These are phyloP conservation scores for Hypena proboscidalis DNA, from an alignment of 2,888 invertebrate genomes.

Conservation along the genomic window DNA sequence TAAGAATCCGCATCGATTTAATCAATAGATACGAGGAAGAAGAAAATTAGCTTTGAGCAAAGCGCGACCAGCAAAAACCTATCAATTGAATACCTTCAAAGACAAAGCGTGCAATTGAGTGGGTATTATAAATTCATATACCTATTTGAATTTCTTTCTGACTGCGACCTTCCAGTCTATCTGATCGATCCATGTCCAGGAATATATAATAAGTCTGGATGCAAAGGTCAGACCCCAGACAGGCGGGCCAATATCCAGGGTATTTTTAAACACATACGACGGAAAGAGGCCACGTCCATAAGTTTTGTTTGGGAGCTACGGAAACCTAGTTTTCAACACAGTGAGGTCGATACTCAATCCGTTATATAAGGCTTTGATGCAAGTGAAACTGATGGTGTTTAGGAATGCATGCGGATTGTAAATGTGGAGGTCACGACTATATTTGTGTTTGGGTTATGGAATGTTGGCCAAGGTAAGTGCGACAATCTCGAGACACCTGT, in stretches of 20 bases:
- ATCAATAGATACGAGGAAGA: slow-evolving; percentile 5
- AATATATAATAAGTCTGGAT: slow-evolving; percentile 41
- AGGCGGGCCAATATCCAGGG: slow-evolving; percentile 40
- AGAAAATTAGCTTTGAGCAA: slow-evolving; percentile 1
- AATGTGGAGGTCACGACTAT: slow-evolving; percentile 14
- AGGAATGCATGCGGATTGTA: slow-evolving; percentile 9
- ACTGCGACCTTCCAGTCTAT: slow-evolving; percentile 29
- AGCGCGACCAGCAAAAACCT: not conserved
- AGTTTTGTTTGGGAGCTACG: slow-evolving; percentile 26
- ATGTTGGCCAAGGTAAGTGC: no score
- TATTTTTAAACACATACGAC: slow-evolving; percentile 34
- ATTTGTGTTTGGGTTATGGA: no score
- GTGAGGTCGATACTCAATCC: slow-evolving; percentile 11
- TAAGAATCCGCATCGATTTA: slow-evolving; percentile 1
- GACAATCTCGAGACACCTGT: no score
- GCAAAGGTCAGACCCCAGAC: slow-evolving; percentile 42
- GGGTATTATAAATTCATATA: slow-evolving; percentile 10
- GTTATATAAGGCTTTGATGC: slow-evolving; percentile 17
- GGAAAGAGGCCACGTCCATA: slow-evolving; percentile 19
- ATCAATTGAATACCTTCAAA: not conserved
- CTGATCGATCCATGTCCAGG: slow-evolving; percentile 37
- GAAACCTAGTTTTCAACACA: slow-evolving; percentile 24
- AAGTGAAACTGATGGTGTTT: slow-evolving; percentile 5
- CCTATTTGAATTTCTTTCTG: slow-evolving; percentile 9
- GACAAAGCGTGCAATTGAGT: slow-evolving; percentile 9